phyloP scores from a whole-genome alignment of 2,888 invertebrate genomes.

The Agrotis segetum region DNA sequence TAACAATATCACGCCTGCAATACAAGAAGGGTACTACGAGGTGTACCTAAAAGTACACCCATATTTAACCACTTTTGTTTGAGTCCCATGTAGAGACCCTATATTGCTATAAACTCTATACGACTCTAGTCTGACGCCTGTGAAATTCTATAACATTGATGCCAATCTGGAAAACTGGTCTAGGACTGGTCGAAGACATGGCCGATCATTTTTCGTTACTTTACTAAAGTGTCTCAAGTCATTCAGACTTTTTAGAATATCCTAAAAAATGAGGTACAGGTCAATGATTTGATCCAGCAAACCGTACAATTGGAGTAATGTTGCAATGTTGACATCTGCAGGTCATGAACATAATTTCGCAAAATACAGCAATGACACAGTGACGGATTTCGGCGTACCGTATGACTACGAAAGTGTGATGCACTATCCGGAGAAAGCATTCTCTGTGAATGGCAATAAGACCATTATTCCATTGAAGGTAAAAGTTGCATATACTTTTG shows the following conservation, averaged over 20 bases:
- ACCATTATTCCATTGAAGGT: slow-evolving; percentile 92
- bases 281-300: slow-evolving; percentile 22
- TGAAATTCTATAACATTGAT: no score
- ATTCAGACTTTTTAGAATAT: slow-evolving; percentile 11
- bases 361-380: slow-evolving; percentile 92
- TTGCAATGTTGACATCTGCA: slow-evolving; percentile 65
- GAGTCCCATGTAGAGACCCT: no score
- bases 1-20: no score
- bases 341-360: slow-evolving; percentile 92
- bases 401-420: slow-evolving; percentile 94
- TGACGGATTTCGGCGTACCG: slow-evolving; percentile 92
- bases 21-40: no score
- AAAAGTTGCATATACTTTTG: slow-evolving; percentile 24
- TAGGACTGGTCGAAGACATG: neutral
- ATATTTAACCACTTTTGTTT: no score
- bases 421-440: slow-evolving; percentile 93
- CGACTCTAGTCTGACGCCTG: no score
- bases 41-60: no score
- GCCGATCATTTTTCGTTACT: neutral
- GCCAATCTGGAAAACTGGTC: no score
- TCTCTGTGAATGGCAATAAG: slow-evolving; percentile 92
- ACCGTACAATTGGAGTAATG: slow-evolving; percentile 22
- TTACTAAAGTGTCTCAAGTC: neutral
- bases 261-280: slow-evolving; percentile 45
- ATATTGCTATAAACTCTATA: no score